phyloP scores from a whole-genome alignment of 2,888 invertebrate genomes.

The Sesia bembeciformis region DNA sequence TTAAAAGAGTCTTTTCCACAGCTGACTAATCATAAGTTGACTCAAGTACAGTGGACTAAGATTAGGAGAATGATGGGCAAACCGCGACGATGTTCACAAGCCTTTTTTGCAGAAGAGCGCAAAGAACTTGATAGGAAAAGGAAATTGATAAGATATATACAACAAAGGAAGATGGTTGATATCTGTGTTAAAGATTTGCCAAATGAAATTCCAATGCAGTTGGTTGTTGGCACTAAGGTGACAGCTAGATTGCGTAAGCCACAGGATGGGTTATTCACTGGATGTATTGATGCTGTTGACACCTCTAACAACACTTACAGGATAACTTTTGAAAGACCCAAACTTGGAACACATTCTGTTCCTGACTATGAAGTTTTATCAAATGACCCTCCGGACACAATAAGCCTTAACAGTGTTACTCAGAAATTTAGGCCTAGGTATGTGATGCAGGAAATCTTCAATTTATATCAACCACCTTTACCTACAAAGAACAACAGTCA shows the following conservation, averaged over 20 bases:
- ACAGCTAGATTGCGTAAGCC: conserved; percentile 92
- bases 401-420: conserved; percentile 87
- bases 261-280: conserved; percentile 96
- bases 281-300: conserved; percentile 95
- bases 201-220: conserved; percentile 93
- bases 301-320: conserved; percentile 95
- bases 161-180: conserved; percentile 91
- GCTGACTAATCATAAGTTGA: conserved; percentile 86
- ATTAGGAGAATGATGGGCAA: conserved; percentile 97
- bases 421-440: conserved; percentile 85
- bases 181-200: conserved; percentile 91
- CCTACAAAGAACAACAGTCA: conserved; percentile 56
- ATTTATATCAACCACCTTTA: conserved; percentile 47
- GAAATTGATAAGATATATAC: conserved; percentile 92
- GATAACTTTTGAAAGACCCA: conserved; percentile 93
- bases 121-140: conserved; percentile 91
- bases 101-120: conserved; percentile 97
- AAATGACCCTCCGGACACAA: conserved; percentile 92
- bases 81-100: conserved; percentile 93
- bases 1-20: conserved; percentile 95
- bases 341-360: conserved; percentile 95
- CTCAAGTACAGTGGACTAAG: conserved; percentile 95
- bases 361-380: conserved; percentile 97
- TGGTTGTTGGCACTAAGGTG: conserved; percentile 96
- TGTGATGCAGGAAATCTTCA: conserved; percentile 72